Base-by-base conservation (phyloP, 2,113 vertebrate genomes). In the Anhinga rufa region DNA sequence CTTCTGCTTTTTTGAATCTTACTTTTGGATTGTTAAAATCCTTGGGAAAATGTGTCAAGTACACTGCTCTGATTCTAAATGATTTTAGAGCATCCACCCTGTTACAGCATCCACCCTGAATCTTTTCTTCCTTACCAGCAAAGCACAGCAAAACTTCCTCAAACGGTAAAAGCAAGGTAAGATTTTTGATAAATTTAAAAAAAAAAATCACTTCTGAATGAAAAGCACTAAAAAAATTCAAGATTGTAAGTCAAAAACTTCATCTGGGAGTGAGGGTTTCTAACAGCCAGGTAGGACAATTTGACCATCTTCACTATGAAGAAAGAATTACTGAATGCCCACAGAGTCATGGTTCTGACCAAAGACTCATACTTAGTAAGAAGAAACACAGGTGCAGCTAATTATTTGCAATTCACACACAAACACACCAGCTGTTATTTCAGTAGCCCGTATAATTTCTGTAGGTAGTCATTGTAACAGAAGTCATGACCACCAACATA, bases 291-390 rank as follows among this genome's bases (percentile, higher is more conserved):
- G 14, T 17, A 57, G 32, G 82, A 85, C 4, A 2, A 19, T 36
- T 34, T 80, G 11, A 72, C 19, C 11, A 12, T 38, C 40, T 86
- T 77, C 20, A 29, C 18, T 10, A 36, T 5, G 34, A 68, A 74
- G 10, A 76, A 79, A 51, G 9, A 71, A 51, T 20, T 66, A 82
- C 26, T 1, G 0, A 72, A 77, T 0, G 0, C 6, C 21, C 42
- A 70, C 3, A 60, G 38, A 54, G 29, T 58, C 3, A 2, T 8
- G 3, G 12, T 31, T 79, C 16, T 72, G 29, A 79, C 9, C 0
- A 1, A 9, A 3, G 25, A 38, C 51, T 42, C 0, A 0, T 38
- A n/a, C 15, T 66, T 77, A 38, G 13, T 57, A 90, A 58, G 9
- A 57, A 77, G 38, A 62, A 90, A 61, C 8, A 40, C 17, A 55